phyloP scores from a whole-genome alignment of 2,797 vertebrate species.

The Siniperca scherzeri region DNA sequence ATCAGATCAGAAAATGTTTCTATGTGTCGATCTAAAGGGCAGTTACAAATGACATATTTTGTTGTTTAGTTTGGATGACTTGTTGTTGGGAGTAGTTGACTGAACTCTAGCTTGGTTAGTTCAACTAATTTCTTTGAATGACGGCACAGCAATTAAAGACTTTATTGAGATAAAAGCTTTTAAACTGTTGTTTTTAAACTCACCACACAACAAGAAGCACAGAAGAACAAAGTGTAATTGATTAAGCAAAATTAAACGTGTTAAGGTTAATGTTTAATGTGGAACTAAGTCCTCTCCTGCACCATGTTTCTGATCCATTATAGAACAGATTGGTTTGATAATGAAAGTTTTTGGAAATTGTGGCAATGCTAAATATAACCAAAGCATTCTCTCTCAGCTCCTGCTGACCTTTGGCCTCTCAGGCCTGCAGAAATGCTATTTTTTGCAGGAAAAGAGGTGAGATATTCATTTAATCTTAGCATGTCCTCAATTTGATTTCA shows the following conservation, averaged over 20 bases:
- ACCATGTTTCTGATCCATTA: background rate
- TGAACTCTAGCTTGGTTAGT: background rate
- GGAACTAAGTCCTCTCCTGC: background rate
- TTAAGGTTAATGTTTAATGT: background rate
- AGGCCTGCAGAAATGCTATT: background rate
- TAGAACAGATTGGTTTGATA: background rate
- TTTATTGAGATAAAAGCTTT: background rate
- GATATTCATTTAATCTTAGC: conserved; percentile 22
- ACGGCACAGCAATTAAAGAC: too few species aligned
- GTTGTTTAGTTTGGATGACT: background rate
- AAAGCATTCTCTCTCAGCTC: background rate
- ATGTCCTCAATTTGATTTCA: conserved; percentile 14
- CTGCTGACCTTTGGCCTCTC: background rate
- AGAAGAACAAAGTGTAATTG: background rate
- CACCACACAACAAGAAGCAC: background rate
- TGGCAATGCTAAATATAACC: background rate
- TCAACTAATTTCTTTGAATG: background rate
- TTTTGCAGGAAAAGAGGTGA: background rate
- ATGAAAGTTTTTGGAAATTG: background rate
- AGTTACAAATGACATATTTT: too few species aligned
- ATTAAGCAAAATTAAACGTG: background rate
- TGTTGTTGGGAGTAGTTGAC: background rate
- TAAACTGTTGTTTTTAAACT: background rate
- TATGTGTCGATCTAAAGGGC: too few species aligned
- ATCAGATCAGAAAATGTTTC: too few species aligned